Evolutionary conservation across 2,113 vertebrate genomes (phyloP), one percentile per base, ranked within the genome.

Genomic region (Fukomys damarensis): DNA sequence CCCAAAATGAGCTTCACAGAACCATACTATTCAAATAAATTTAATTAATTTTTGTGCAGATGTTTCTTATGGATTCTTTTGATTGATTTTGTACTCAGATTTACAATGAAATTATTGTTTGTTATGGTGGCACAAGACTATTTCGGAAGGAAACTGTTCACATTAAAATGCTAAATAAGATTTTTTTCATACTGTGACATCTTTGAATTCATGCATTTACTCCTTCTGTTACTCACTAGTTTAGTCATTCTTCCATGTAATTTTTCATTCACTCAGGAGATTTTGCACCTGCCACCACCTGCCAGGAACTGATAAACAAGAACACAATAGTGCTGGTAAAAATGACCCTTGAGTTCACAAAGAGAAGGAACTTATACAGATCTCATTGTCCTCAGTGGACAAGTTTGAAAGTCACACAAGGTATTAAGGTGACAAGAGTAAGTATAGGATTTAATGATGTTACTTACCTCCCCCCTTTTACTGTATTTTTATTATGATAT

Each of bases 231-330:
- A 38, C 26, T 43, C 41, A 22, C 9, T 56, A 6, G 26, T 46
- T 85, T 30, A 82, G 52, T 84, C 56, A 38, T 80, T 70, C 24
- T 83, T 54, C 22, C 38, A 54, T 5, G 38, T 87, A 79, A 52
- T 72, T 52, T 19, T n/a, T 89, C 35, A 43, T 28, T 86, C 32
- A 30, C 56, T 65, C 41, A 49, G 19, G 54, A 90, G 24, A 68
- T 0, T 19, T n/a, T 20, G 17, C 0, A 0, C 11, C 26, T 32
- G 7, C 56, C 26, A 12, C 19, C 41, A 28, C 4, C 20, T 74
- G 20, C 65, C 72, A 82, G 35, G 38, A 46, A n/a, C 43, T 72
- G 13, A 70, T n/a, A 9, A 30, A 24, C 3, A 24, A 38, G 28
- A 76, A 46, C 19, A n/a, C 0, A 16, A 1, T 1, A 17, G 11